Evolutionary conservation across 1,140 invertebrate genomes (phyloP).

Genomic region (Ostrea edulis): DNA sequence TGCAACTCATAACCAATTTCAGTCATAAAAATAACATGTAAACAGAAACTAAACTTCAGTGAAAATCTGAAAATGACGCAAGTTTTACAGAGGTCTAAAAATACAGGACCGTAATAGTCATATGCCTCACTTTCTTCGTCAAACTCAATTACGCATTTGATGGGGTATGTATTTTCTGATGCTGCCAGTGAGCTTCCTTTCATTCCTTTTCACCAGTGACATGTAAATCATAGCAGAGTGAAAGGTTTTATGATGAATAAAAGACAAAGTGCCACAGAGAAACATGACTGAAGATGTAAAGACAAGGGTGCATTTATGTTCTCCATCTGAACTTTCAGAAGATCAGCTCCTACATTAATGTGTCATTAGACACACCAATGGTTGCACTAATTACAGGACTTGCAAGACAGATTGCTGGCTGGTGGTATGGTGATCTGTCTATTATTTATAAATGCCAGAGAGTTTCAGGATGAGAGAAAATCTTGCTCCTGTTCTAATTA

Average conservation of each 20-base stretch:
- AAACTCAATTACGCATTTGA: neutral
- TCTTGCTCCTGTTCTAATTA: no score
- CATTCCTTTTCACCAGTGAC: slow-evolving; percentile 16
- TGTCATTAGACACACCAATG: slow-evolving; percentile 17
- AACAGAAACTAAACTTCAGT: neutral
- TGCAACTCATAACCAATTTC: neutral
- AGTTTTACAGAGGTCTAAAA: neutral
- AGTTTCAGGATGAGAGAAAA: no score
- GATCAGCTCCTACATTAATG: neutral
- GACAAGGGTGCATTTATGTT: neutral
- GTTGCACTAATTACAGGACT: neutral
- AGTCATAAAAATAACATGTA: slow-evolving; percentile 3
- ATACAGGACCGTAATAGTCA: neutral
- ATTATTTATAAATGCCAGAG: no score
- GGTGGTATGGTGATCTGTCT: neutral
- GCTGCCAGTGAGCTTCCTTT: neutral
- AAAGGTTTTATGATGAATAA: neutral
- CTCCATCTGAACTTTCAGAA: neutral
- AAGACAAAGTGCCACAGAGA: slow-evolving; percentile 17
- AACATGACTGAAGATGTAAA: neutral
- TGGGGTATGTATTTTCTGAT: neutral
- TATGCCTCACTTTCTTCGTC: neutral
- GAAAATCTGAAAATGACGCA: neutral
- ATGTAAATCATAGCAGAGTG: neutral
- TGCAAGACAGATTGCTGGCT: neutral